Conservation (phyloP, 1,140 invertebrate species). For the Alviniconcha marisindica region DNA sequence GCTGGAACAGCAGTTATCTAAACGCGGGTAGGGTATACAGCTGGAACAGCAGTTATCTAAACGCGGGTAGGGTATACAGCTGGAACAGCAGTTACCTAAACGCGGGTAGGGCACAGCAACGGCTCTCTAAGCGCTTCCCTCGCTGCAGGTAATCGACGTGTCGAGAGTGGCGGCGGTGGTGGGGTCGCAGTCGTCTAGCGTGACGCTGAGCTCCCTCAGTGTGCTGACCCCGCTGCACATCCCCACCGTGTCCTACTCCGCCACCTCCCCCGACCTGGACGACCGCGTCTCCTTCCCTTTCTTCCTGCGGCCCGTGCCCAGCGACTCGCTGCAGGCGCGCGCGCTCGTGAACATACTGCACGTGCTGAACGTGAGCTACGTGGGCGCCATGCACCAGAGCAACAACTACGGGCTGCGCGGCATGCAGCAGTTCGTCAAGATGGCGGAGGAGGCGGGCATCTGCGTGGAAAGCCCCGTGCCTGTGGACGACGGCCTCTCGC, state of each 20-base stretch:
- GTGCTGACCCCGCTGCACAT: slow-evolving; percentile 51
- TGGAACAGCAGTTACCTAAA: too few relatives aligned
- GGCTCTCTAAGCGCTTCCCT: too few relatives aligned
- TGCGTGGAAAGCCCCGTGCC: slow-evolving; percentile 77
- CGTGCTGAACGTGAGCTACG: slow-evolving; percentile 49
- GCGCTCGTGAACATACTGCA: slow-evolving; percentile 49
- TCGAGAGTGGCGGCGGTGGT: slow-evolving; percentile 55
- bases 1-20: too few relatives aligned
- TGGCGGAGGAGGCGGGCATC: slow-evolving; percentile 71
- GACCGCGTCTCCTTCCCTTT: slow-evolving; percentile 56
- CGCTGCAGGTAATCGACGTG: slow-evolving; percentile 45
- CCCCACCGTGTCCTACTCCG: slow-evolving; percentile 60
- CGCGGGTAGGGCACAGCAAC: too few relatives aligned
- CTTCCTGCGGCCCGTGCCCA: slow-evolving; percentile 60
- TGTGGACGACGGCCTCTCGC: slow-evolving; percentile 71
- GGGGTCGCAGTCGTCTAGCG: slow-evolving; percentile 59
- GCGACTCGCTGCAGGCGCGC: slow-evolving; percentile 54
- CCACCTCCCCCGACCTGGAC: slow-evolving; percentile 57
- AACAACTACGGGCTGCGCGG: slow-evolving; percentile 58
- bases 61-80: too few relatives aligned
- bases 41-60: too few relatives aligned
- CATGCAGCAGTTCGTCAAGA: slow-evolving; percentile 37
- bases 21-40: too few relatives aligned
- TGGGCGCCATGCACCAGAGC: slow-evolving; percentile 55
- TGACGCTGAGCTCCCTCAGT: slow-evolving; percentile 53